These are phyloP conservation scores for Potamarius usumacintae DNA, from an alignment of 2,113 vertebrate species.

Conservation along the genomic window DNA sequence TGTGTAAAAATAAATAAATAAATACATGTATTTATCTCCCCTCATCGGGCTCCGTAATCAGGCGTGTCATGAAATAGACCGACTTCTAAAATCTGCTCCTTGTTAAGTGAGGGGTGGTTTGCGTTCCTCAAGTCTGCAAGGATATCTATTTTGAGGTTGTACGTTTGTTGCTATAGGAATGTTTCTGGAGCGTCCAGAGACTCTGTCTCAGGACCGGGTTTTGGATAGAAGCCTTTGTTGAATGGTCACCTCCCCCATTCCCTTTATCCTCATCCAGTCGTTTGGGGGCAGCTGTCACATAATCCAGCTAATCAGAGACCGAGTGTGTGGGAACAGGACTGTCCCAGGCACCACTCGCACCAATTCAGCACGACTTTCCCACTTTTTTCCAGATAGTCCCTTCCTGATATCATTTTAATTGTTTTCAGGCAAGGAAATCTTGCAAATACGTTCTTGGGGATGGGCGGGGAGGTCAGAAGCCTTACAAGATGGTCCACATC, in stretches of 20 bases:
- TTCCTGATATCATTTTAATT: neutral
- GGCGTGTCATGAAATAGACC: constrained; percentile 15
- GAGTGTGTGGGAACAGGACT: constrained; percentile 56
- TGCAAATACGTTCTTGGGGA: constrained; percentile 53
- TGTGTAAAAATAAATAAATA: neutral
- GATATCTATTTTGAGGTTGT: constrained; percentile 26
- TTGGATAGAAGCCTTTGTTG: constrained; percentile 75
- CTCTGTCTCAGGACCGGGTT: constrained; percentile 58
- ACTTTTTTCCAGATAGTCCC: constrained; percentile 30
- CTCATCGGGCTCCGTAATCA: constrained; percentile 30
- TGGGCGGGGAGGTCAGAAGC: constrained; percentile 70
- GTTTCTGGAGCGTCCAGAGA: constrained; percentile 40
- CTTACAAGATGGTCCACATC: constrained; percentile 71
- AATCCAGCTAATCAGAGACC: constrained; percentile 79
- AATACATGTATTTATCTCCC: constrained; percentile 17
- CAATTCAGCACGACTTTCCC: constrained; percentile 26
- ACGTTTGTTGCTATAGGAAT: constrained; percentile 40
- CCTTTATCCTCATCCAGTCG: constrained; percentile 64
- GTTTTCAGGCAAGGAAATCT: constrained; percentile 29
- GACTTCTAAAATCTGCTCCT: constrained; percentile 21
- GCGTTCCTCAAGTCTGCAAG: constrained; percentile 7
- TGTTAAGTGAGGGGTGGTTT: constrained; percentile 1
- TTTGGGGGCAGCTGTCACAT: constrained; percentile 81
- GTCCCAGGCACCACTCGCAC: constrained; percentile 7
- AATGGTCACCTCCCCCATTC: constrained; percentile 61